A percentile compares a stretch with the other conserved stretches of the same genome.
These are phyloP conservation scores for Stegostoma tigrinum DNA, from an alignment of 2,113 vertebrate species.

Conservation along the genomic window DNA sequence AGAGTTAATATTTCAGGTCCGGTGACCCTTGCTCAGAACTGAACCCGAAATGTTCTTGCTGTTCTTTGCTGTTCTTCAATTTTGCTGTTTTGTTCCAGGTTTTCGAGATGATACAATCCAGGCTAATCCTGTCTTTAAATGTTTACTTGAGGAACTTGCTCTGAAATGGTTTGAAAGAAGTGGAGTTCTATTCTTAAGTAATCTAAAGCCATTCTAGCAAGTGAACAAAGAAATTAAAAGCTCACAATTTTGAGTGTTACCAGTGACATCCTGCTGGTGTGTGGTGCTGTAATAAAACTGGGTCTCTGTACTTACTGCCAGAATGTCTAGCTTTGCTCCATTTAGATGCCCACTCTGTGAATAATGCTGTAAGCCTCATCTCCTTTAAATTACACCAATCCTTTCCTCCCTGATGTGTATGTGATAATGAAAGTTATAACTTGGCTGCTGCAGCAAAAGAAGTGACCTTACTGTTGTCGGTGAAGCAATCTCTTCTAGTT, in stretches of 20 bases:
- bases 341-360: not conserved
- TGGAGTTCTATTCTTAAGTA: not conserved
- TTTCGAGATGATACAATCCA: not conserved
- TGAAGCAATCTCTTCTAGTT: not conserved
- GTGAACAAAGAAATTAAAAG: not conserved
- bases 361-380: not conserved
- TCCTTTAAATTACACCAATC: not conserved
- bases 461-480: not conserved
- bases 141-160: not conserved
- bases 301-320: not conserved
- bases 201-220: not conserved
- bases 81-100: not conserved
- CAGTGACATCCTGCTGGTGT: not conserved
- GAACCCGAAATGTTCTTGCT: too few relatives aligned
- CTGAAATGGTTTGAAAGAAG: not conserved
- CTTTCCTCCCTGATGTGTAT: not conserved
- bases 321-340: not conserved
- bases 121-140: not conserved
- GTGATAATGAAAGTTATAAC: not conserved
- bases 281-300: not conserved
- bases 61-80: not conserved
- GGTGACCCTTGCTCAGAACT: too few relatives aligned
- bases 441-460: not conserved
- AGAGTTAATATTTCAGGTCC: too few relatives aligned
- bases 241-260: not conserved